These are phyloP conservation scores for Cantharis lateralis DNA, from an alignment of 2,888 invertebrate species.

Conservation along the genomic window DNA sequence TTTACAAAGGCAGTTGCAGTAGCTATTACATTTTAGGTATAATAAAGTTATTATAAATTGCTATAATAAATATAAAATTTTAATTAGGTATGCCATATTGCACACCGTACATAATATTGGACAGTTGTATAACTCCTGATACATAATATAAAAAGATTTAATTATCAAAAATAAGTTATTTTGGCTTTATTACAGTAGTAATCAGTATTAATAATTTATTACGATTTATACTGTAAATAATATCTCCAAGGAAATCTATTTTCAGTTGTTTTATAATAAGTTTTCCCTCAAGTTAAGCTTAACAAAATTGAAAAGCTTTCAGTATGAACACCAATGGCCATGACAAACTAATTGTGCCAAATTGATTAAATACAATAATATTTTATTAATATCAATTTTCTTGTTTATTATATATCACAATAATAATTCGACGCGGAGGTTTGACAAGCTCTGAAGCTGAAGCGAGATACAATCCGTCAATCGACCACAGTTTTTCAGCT, in stretches of 20 bases:
- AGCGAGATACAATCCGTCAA: not conserved
- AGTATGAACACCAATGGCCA: too few relatives aligned
- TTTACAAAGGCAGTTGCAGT: not conserved
- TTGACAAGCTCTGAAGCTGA: not conserved
- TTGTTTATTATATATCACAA: not conserved
- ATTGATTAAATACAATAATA: too few relatives aligned
- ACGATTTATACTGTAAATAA: not conserved
- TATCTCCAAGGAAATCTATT: not conserved
- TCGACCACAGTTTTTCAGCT: not conserved
- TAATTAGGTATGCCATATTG: not conserved
- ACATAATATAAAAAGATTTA: not conserved
- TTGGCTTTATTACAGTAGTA: not conserved
- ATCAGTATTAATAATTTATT: not conserved
- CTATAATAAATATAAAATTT: not conserved
- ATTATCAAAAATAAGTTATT: not conserved
- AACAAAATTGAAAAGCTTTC: too few relatives aligned
- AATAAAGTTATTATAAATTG: not conserved
- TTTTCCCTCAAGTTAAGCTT: not conserved
- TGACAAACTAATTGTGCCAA: not conserved
- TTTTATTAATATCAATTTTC: not conserved
- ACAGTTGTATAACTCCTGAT: not conserved
- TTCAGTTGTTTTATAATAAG: not conserved
- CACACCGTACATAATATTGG: not conserved
- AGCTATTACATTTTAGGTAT: not conserved
- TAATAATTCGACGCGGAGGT: not conserved